Base-by-base conservation (phyloP, 2,888 invertebrate species). In the Galeopsomyia nigrocyanea region DNA sequence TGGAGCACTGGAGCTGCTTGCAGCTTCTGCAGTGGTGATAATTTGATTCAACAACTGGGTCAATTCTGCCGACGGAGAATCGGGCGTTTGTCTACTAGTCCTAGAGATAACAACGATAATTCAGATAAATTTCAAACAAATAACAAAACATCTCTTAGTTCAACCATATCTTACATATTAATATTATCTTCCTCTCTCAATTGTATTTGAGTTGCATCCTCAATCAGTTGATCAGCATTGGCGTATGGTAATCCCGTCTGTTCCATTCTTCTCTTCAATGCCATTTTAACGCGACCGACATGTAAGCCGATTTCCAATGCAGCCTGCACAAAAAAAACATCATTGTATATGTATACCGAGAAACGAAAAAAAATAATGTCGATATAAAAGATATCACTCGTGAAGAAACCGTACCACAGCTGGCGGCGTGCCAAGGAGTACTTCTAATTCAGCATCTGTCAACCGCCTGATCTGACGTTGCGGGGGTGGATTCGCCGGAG, bases 201-300 rank as follows among this genome's bases (percentile, higher is more conserved):
- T 82, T 92, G 92, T 61, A 91, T 89, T 80, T 91, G 91, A 31
- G 95, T 86, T 3, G 93, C 92, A 9, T 93, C 93, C 82, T 93
- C 91, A 57, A 95, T 91, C 7, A 95, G 86, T 26, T 92, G 91
- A 80, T 93, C 93, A 0, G 92, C 89, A n/a, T 90, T 90, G 16
- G 88, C 87, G 84, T 92, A 94, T 0, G 92, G 90, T 57, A 88
- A 81, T 0, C 94, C 94, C 79, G 88, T 85, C 64, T 84, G 86
- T 75, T 89, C 88, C 68, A 92, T 81, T 82, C 89, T 89, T 68
- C 88, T 88, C 78, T 88, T 88, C 16, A 91, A 87, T 3, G 90
- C 90, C 78, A 87, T 88, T 80, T 90, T 89, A 0, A 92, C 88
- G 71, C 89, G 85, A 16, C 89, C 90, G 0, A 89, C 87, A 78